A percentile compares a stretch with the other conserved stretches of the same genome.
Evolutionary conservation across 2,113 vertebrate species (phyloP).

Genomic region (Saccopteryx leptura): DNA sequence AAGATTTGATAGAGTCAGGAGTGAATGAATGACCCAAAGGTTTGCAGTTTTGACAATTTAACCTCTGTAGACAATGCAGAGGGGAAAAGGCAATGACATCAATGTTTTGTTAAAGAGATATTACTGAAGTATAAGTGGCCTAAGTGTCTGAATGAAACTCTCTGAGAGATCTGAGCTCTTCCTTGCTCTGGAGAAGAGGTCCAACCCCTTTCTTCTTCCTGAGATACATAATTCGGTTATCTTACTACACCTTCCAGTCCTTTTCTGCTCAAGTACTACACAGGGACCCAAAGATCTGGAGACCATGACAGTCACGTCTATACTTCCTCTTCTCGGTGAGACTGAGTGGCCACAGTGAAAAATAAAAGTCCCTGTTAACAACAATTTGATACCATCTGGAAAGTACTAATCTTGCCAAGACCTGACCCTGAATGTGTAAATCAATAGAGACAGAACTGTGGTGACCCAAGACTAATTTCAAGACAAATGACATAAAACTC

Average conservation of each 20-base stretch:
- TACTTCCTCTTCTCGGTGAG: neutral
- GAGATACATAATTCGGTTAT: neutral
- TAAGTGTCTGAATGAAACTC: neutral
- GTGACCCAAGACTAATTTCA: neutral
- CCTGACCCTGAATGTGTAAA: neutral
- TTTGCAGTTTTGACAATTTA: neutral
- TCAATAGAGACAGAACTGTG: neutral
- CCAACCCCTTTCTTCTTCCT: neutral
- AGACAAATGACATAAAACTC: constrained; percentile 21
- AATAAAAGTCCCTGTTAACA: neutral
- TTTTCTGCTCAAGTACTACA: neutral
- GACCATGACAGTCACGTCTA: neutral
- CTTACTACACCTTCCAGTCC: neutral
- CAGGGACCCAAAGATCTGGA: neutral
- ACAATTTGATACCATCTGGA: neutral
- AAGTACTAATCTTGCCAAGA: neutral
- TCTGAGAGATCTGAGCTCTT: neutral
- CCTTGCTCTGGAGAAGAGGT: neutral
- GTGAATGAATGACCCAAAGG: neutral
- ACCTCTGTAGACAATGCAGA: neutral
- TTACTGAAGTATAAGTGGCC: neutral
- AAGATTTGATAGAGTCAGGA: neutral
- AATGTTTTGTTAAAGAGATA: neutral
- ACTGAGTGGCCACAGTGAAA: neutral
- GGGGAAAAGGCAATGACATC: neutral